Evolutionary conservation across 2,888 invertebrate genomes (phyloP).

Genomic region (Fragum sueziense): DNA sequence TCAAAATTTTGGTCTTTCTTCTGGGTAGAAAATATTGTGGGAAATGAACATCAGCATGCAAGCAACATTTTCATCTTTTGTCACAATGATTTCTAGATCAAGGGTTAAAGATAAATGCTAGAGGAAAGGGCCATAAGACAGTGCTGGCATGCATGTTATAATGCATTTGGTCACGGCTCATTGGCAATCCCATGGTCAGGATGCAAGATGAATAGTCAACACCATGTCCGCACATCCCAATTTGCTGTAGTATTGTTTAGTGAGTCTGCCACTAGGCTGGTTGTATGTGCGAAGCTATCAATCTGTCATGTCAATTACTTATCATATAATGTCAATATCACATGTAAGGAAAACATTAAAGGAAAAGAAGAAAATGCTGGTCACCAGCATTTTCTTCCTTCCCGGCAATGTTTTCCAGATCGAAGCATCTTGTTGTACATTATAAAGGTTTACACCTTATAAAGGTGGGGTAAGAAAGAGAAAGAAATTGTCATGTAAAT

Average conservation of each 20-base stretch:
- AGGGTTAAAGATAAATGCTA: no score
- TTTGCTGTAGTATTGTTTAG: constrained; percentile 54
- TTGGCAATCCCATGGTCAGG: constrained; percentile 14
- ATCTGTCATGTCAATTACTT: constrained; percentile 80
- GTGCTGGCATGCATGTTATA: constrained; percentile 11
- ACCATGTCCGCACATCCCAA: constrained; percentile 33
- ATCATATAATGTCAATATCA: no score
- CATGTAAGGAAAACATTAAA: no score
- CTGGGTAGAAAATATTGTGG: neutral
- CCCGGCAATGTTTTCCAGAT: neutral
- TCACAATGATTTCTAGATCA: neutral
- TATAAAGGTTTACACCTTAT: no score
- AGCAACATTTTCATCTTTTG: neutral
- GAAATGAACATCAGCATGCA: neutral
- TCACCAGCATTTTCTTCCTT: neutral
- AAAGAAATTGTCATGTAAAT: no score
- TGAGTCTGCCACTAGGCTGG: constrained; percentile 51
- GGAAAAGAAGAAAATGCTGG: no score
- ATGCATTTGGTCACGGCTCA: neutral
- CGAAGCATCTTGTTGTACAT: no score
- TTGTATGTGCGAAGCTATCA: constrained; percentile 68
- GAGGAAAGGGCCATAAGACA: no score
- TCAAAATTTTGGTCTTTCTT: no score
- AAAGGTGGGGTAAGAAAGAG: no score
- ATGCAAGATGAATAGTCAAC: constrained; percentile 11